phyloP scores from a whole-genome alignment of 2,113 vertebrate species.

The Crotalus helleri region DNA sequence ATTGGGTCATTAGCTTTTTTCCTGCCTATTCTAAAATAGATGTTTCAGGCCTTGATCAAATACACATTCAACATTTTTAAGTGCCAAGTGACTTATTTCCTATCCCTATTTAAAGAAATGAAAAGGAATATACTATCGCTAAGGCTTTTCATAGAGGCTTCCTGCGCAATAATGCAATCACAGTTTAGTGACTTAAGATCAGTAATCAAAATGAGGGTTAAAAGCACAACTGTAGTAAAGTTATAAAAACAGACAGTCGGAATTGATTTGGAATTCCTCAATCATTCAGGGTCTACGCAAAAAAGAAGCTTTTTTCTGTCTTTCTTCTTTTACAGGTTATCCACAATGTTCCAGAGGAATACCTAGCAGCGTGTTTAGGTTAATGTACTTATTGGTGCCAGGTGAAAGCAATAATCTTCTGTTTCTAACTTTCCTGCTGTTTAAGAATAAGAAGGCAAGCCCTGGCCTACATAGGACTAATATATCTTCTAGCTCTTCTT shows the following conservation, averaged over 20 bases:
- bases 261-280: accelerated
- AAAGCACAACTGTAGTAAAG: slow-evolving; percentile 56
- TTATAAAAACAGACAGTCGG: slow-evolving; percentile 34
- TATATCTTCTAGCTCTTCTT: slow-evolving; percentile 5
- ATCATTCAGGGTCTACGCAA: background rate
- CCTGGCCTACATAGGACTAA: background rate
- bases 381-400: slow-evolving; percentile 33
- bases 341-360: background rate
- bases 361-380: slow-evolving; percentile 63
- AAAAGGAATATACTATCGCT: slow-evolving; percentile 20
- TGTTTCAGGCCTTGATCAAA: background rate
- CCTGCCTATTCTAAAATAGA: background rate
- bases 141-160: slow-evolving; percentile 16
- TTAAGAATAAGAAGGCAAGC: slow-evolving; percentile 5
- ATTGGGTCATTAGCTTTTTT: background rate
- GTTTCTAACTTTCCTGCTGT: slow-evolving; percentile 26
- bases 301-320: background rate
- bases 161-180: slow-evolving; percentile 36
- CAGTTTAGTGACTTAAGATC: slow-evolving; percentile 28
- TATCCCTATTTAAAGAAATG: background rate
- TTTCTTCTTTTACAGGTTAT: slow-evolving; percentile 34
- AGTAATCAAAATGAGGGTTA: slow-evolving; percentile 27
- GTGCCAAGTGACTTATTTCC: background rate
- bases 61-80: background rate
- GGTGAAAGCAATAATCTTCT: slow-evolving; percentile 19